A percentile compares a stretch with the other conserved stretches of the same genome.
phyloP scores from a whole-genome alignment of 2,113 vertebrate genomes.

The Myrmophylax atrothorax region DNA sequence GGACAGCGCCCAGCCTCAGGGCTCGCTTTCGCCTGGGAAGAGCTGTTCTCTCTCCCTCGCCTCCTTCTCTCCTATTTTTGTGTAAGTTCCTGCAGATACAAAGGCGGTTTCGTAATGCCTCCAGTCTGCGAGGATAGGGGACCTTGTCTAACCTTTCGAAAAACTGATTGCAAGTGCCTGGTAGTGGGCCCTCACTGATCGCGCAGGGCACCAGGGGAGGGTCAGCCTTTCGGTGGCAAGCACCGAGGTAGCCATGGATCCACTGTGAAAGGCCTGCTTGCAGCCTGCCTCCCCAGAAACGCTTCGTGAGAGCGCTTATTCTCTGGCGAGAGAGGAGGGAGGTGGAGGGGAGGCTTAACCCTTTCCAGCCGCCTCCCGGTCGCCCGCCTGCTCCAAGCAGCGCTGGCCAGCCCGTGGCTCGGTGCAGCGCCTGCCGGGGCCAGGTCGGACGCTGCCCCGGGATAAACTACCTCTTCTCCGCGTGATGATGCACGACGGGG shows the following conservation, averaged over 20 bases:
- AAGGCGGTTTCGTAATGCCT: conserved; percentile 73
- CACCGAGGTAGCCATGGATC: conserved; percentile 70
- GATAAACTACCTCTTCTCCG: background rate
- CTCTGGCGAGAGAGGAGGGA: conserved; percentile 48
- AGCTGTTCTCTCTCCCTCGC: background rate
- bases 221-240: conserved; percentile 43
- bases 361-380: background rate
- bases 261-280: conserved; percentile 65
- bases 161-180: conserved; percentile 70
- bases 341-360: conserved; percentile 52
- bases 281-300: conserved; percentile 57
- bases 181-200: conserved; percentile 39
- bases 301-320: conserved; percentile 60
- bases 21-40: background rate
- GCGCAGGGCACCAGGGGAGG: conserved; percentile 34
- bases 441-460: background rate
- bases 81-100: conserved; percentile 17
- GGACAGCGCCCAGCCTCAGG: background rate
- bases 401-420: background rate
- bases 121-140: conserved; percentile 57
- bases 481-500: background rate
- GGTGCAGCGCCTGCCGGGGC: background rate
- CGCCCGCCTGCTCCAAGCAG: background rate
- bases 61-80: background rate
- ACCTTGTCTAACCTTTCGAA: conserved; percentile 75